phyloP scores from a whole-genome alignment of 2,888 invertebrate species.

The Protophormia terraenovae region DNA sequence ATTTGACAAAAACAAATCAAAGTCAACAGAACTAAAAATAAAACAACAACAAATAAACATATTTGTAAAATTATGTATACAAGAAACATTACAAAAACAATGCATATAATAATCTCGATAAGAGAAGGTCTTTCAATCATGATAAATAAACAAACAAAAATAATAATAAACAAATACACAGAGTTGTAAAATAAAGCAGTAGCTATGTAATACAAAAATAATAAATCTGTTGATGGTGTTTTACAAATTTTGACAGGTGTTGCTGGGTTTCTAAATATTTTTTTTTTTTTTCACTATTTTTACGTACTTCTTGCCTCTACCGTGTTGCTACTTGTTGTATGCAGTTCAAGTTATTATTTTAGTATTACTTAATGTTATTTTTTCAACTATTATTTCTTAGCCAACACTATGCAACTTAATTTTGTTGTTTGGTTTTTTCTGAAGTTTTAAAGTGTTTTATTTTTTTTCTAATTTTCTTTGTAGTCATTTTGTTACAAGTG shows the following conservation, averaged over 20 bases:
- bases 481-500: background rate
- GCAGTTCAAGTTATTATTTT: background rate
- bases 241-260: constrained; percentile 50
- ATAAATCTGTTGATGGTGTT: background rate
- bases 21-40: background rate
- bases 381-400: constrained; percentile 8
- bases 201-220: background rate
- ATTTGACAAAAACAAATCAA: background rate
- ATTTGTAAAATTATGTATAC: background rate
- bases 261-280: constrained; percentile 9
- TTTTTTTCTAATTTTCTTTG: background rate
- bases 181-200: background rate
- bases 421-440: background rate
- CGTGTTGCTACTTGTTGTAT: background rate
- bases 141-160: background rate
- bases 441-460: background rate
- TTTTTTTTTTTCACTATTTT: background rate
- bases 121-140: constrained; percentile 37
- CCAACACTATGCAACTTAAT: constrained; percentile 6
- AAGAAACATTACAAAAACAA: background rate
- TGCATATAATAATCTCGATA: constrained; percentile 12
- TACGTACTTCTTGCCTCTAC: background rate
- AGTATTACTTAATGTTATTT: constrained; percentile 39
- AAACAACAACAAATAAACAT: background rate
- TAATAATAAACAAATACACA: background rate